Conservation (phyloP, 2,888 invertebrate genomes). For the Acronicta psi region DNA sequence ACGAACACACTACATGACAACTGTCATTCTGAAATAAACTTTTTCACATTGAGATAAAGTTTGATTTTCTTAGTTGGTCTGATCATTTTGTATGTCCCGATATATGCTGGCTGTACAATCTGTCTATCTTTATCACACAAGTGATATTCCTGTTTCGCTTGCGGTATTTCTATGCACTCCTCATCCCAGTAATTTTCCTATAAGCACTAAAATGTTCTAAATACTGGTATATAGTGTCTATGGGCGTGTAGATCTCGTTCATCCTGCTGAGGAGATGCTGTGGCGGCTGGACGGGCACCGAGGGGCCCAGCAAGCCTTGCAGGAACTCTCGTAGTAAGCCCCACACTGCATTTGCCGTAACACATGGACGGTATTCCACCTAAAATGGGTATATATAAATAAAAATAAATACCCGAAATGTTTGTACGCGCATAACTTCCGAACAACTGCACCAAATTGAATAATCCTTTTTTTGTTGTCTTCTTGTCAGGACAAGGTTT, state of each 20-base stretch:
- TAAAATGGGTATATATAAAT: constrained; percentile 51
- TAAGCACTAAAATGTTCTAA: constrained; percentile 97
- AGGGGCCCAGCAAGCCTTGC: constrained; percentile 95
- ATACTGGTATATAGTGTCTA: constrained; percentile 98
- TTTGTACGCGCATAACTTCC: too few species aligned
- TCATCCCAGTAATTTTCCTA: constrained; percentile 92
- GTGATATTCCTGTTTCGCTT: not conserved
- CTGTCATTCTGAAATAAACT: too few species aligned
- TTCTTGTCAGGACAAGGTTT: too few species aligned
- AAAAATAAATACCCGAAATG: too few species aligned
- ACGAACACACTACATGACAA: too few species aligned
- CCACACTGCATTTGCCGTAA: constrained; percentile 96
- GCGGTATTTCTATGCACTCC: constrained; percentile 60
- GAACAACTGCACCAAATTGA: too few species aligned
- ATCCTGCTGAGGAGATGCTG: constrained; percentile 92
- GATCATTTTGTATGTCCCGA: too few species aligned
- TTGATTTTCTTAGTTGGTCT: too few species aligned
- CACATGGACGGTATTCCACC: constrained; percentile 97
- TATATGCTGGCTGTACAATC: not conserved
- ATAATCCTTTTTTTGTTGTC: too few species aligned
- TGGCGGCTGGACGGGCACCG: constrained; percentile 92
- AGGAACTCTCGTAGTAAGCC: constrained; percentile 97
- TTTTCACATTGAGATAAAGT: too few species aligned
- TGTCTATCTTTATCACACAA: not conserved
- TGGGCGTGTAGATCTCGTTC: constrained; percentile 96